phyloP scores from a whole-genome alignment of 2,797 vertebrate genomes.

The Cuniculus paca region DNA sequence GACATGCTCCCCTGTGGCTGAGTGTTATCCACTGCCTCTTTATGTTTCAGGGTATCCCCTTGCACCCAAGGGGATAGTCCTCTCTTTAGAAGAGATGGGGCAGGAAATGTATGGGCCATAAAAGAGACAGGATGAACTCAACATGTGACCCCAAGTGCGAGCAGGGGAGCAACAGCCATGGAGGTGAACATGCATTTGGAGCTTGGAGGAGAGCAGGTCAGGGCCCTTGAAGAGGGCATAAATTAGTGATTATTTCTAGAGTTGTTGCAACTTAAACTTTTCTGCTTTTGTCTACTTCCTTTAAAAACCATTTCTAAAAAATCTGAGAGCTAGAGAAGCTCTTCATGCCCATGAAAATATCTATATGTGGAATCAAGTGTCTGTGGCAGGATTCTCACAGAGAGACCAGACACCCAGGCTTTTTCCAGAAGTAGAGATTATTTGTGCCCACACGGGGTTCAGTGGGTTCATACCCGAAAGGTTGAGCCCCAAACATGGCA shows the following conservation, averaged over 20 bases:
- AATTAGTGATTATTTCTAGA: not conserved
- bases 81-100: not conserved
- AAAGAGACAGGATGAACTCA: not conserved
- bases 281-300: not conserved
- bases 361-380: not conserved
- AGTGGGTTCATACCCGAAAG: not conserved
- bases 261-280: not conserved
- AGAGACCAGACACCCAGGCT: not conserved
- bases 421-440: not conserved
- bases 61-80: not conserved
- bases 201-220: not conserved
- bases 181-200: not conserved
- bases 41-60: not conserved
- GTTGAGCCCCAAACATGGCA: not conserved
- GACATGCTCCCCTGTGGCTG: not conserved
- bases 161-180: not conserved
- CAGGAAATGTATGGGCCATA: not conserved
- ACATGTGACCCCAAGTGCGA: not conserved
- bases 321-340: not conserved
- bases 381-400: not conserved
- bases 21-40: not conserved
- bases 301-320: not conserved
- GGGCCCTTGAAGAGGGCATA: not conserved
- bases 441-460: not conserved
- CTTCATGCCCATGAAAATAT: not conserved